These are phyloP conservation scores for Mohoua ochrocephala DNA, from an alignment of 2,113 vertebrate genomes.

Conservation along the genomic window DNA sequence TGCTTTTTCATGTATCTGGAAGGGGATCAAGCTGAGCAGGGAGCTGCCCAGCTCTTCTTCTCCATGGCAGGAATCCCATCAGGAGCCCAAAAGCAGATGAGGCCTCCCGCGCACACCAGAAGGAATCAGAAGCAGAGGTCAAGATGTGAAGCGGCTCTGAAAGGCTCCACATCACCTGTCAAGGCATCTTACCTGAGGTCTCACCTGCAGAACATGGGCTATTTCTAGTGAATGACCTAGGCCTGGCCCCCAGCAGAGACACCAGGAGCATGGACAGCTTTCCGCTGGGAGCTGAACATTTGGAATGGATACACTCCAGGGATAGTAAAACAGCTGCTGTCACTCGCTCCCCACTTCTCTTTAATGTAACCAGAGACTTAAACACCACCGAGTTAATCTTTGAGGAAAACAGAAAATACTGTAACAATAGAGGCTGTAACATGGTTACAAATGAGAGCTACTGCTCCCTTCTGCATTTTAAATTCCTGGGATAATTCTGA, in stretches of 20 bases:
- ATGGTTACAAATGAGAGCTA: constrained; percentile 79
- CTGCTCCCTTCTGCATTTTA: constrained; percentile 76
- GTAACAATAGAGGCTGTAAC: constrained; percentile 76
- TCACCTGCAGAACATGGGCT: background rate
- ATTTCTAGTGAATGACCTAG: background rate
- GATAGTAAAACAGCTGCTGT: background rate
- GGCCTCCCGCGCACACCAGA: background rate
- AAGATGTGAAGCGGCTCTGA: background rate
- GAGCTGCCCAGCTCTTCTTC: background rate
- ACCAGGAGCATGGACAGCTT: background rate
- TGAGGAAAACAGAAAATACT: constrained; percentile 78
- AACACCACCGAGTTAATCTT: constrained; percentile 74
- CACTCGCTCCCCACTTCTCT: background rate
- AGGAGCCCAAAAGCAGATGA: background rate
- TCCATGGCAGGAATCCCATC: background rate
- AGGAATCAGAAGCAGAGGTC: background rate
- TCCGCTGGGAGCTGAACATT: background rate
- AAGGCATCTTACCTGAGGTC: background rate
- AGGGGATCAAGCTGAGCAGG: background rate
- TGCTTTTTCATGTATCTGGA: rapidly evolving
- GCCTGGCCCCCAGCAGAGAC: background rate
- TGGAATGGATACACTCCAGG: background rate
- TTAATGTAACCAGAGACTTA: constrained; percentile 70
- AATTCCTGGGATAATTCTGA: constrained; percentile 79
- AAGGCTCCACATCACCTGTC: background rate